Conservation (phyloP, 2,113 vertebrate genomes). For the Muntiacus reevesi region DNA sequence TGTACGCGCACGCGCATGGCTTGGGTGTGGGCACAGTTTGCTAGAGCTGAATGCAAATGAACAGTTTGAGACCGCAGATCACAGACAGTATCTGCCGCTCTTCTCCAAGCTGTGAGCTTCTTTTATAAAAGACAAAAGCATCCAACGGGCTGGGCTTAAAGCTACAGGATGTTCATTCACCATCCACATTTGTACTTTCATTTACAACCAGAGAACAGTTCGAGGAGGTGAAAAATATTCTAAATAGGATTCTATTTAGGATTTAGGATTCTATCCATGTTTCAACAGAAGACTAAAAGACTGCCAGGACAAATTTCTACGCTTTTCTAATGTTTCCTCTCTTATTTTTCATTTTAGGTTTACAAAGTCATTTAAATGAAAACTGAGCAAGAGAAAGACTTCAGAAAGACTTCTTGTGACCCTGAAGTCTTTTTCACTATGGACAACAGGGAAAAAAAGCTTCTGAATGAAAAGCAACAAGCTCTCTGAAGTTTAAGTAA, state of each 20-base stretch:
- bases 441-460: background rate
- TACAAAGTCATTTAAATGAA: conserved; percentile 31
- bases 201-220: background rate
- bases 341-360: background rate
- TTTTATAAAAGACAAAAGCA: conserved; percentile 22
- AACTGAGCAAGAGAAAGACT: conserved; percentile 1
- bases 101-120: conserved; percentile 45
- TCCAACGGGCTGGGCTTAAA: conserved; percentile 66
- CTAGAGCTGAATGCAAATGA: conserved; percentile 65
- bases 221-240: conserved; percentile 5
- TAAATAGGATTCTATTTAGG: background rate
- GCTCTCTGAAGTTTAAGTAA: background rate
- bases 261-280: background rate
- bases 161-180: conserved; percentile 48
- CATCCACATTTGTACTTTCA: background rate
- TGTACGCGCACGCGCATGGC: background rate
- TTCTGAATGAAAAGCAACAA: background rate
- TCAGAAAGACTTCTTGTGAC: background rate
- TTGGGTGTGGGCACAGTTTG: background rate
- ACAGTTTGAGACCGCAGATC: conserved; percentile 43
- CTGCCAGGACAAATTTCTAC: background rate
- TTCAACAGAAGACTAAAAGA: conserved; percentile 12
- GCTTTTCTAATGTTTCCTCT: conserved; percentile 9
- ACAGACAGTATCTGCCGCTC: conserved; percentile 46
- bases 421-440: background rate